A percentile compares a stretch with the other conserved stretches of the same genome.
phyloP scores from a whole-genome alignment of 2,888 invertebrate species.

The Mythimna albipuncta region DNA sequence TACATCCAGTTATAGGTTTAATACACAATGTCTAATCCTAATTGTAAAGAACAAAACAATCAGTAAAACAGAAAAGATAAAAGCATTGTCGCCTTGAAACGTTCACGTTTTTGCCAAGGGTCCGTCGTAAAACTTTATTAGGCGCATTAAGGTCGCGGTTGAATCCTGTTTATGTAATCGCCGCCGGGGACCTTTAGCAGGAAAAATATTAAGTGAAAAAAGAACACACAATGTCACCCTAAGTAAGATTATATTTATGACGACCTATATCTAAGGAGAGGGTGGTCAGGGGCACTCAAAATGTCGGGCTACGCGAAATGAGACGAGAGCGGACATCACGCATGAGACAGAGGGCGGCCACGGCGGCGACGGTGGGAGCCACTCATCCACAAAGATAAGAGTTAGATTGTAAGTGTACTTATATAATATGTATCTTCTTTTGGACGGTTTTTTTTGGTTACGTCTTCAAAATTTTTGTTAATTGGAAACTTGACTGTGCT shows the following conservation, averaged over 20 bases:
- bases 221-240: conserved; percentile 86
- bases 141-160: conserved; percentile 90
- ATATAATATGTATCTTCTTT: conserved; percentile 44
- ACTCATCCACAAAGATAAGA: conserved; percentile 61
- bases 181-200: conserved; percentile 88
- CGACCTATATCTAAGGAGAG: conserved; percentile 71
- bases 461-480: not conserved
- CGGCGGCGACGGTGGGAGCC: conserved; percentile 16
- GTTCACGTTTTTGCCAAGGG: conserved; percentile 89
- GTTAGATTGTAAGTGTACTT: conserved; percentile 58
- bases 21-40: conserved; percentile 76
- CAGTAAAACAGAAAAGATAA: conserved; percentile 89
- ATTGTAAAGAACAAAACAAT: conserved; percentile 86
- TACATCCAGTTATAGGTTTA: conserved; percentile 51
- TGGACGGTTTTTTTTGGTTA: conserved; percentile 27
- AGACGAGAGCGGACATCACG: conserved; percentile 63
- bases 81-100: conserved; percentile 89
- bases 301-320: conserved; percentile 70
- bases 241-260: conserved; percentile 84
- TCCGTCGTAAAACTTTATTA: conserved; percentile 90
- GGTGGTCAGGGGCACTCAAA: conserved; percentile 70
- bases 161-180: conserved; percentile 91
- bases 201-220: conserved; percentile 90
- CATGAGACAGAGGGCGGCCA: conserved; percentile 55
- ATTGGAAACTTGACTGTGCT: not conserved